Conservation (phyloP, 2,113 vertebrate genomes). For the Chascanopsetta lugubris region DNA sequence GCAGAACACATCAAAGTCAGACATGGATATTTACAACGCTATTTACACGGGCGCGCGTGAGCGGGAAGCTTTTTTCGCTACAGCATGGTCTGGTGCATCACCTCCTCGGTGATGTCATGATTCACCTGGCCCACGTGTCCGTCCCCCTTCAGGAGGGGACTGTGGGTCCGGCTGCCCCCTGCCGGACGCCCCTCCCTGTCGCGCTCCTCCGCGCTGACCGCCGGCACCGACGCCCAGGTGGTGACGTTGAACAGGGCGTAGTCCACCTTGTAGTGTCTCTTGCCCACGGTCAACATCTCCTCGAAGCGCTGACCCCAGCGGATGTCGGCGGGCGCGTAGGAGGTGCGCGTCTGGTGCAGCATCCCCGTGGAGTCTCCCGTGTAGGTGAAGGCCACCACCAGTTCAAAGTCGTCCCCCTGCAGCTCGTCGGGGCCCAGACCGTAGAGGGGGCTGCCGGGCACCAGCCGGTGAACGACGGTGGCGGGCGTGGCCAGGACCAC, state of each 20-base stretch:
- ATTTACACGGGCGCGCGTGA: conserved; percentile 27
- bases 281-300: conserved; percentile 85
- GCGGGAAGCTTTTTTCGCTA: no score
- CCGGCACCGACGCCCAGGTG: conserved; percentile 85
- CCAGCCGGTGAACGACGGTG: conserved; percentile 88
- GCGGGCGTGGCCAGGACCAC: conserved; percentile 88
- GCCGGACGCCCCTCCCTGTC: conserved; percentile 57
- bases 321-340: conserved; percentile 89
- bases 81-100: conserved; percentile 53
- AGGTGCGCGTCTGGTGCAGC: conserved; percentile 93
- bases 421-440: conserved; percentile 84
- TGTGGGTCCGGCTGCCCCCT: not conserved
- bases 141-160: conserved; percentile 5
- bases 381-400: conserved; percentile 95
- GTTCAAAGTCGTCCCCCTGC: conserved; percentile 87
- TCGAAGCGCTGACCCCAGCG: conserved; percentile 93
- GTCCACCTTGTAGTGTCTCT: conserved; percentile 89
- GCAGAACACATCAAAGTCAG: not conserved
- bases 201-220: conserved; percentile 86
- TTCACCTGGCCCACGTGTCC: not conserved
- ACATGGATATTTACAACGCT: conserved; percentile 19
- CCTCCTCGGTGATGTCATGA: conserved; percentile 22
- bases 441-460: conserved; percentile 89
- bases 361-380: conserved; percentile 92
- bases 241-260: conserved; percentile 91